Base-by-base conservation (phyloP, 2,797 vertebrate genomes). In the Triplophysa yarkandensis region DNA sequence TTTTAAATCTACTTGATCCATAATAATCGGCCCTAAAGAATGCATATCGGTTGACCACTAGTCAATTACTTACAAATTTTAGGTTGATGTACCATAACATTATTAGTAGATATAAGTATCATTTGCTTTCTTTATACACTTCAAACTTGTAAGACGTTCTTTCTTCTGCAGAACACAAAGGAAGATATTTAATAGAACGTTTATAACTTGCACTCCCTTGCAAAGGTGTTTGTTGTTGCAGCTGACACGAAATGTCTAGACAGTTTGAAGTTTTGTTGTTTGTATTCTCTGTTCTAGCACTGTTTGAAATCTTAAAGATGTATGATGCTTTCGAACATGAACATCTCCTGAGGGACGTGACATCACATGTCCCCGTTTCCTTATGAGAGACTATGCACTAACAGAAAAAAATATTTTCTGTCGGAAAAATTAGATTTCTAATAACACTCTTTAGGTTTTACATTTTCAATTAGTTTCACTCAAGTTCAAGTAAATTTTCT, bases 381-480 rank as follows among this genome's bases (percentile, higher is more conserved):
- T 30, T 13, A 14, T 48, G 28, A 62, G 43, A 11, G 66, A 55
- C 34, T 27, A 43, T 16, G 34, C 34, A 10, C 32, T 16, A 27
- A 17, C 11, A 21, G 46, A 10, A 63, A 52, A 52, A 2, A 28
- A 32, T 61, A 23, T 17, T 17, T 44, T 17, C 17, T 60, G 62
- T 71, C 9, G 14, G 28, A 9, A 32, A 46, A 21, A 48, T 43
- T 50, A 48, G 16, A 62, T 50, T 50, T 55, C 36, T 55, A 23
- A 14, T 65, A 61, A 55, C 36, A 44, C 19, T 73, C 25, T 73
- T 62, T 4, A 19, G 10, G 21, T 60, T 25, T 57, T 28, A 16
- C 23, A 41, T 23, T 50, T 54, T 63, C 46, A 34, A 41, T 28
- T 54, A 43, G 14, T 65, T 63, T 73, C 60, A 36, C 66, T 65